Evolutionary conservation across 2,113 vertebrate genomes (phyloP).

Genomic region (Elachura formosa): DNA sequence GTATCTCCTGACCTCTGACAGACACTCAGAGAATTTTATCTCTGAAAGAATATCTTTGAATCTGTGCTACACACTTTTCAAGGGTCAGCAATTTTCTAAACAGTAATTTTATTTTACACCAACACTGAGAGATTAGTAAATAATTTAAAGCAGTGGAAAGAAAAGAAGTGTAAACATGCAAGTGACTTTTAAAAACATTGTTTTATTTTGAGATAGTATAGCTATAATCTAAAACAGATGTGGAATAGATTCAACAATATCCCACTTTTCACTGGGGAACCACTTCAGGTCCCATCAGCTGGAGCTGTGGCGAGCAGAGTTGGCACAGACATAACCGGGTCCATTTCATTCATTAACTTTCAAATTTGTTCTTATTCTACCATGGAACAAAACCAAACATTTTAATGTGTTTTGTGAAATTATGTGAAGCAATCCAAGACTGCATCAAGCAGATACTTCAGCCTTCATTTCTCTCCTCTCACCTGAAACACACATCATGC

Average conservation of each 20-base stretch:
- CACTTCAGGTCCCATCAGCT: background rate
- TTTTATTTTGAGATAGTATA: background rate
- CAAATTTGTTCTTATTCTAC: background rate
- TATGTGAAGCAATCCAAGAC: background rate
- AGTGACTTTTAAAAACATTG: background rate
- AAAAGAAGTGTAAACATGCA: background rate
- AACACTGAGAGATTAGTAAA: conserved; percentile 5
- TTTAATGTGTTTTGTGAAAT: background rate
- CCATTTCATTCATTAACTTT: background rate
- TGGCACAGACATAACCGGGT: fast-evolving
- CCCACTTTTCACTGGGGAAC: background rate
- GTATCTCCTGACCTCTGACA: conserved; percentile 17
- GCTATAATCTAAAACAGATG: background rate
- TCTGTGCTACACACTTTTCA: background rate
- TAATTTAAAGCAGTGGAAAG: background rate
- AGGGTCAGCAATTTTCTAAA: conserved; percentile 16
- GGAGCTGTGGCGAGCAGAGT: background rate
- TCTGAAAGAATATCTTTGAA: background rate
- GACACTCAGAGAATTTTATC: background rate
- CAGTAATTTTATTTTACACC: conserved; percentile 13
- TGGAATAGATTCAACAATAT: background rate
- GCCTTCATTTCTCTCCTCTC: background rate
- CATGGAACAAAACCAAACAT: background rate
- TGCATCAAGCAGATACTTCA: background rate
- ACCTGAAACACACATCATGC: fast-evolving